These are phyloP conservation scores for Oligia latruncula DNA, from an alignment of 2,888 invertebrate species.

Conservation along the genomic window DNA sequence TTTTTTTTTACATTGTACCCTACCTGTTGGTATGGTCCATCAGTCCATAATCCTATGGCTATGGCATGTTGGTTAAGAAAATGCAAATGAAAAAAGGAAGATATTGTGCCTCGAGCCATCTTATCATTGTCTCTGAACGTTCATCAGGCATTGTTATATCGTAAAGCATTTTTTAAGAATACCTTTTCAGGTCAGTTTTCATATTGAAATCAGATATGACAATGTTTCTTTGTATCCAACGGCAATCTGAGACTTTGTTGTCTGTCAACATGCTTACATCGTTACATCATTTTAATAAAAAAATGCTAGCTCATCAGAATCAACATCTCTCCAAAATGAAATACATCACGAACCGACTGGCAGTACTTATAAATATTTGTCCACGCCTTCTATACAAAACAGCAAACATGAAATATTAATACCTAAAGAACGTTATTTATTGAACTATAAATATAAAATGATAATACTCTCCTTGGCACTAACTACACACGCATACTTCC, in stretches of 20 bases:
- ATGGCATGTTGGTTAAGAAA: conserved; percentile 15
- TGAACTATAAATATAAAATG: conserved; percentile 54
- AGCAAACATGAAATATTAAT: conserved; percentile 31
- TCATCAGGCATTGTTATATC: conserved; percentile 21
- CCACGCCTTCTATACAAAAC: conserved; percentile 22
- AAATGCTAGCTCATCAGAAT: neutral
- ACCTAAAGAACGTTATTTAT: conserved; percentile 40
- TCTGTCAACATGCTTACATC: neutral
- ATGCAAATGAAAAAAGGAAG: conserved; percentile 22
- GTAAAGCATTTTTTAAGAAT: conserved; percentile 19
- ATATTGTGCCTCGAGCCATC: conserved; percentile 31
- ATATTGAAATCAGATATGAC: neutral
- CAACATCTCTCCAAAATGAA: conserved; percentile 15
- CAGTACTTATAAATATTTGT: conserved; percentile 26
- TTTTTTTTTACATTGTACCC: conserved; percentile 6
- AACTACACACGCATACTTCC: conserved; percentile 56
- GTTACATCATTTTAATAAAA: neutral
- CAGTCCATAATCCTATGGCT: neutral
- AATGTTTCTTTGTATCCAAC: neutral
- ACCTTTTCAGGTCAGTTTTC: conserved; percentile 2
- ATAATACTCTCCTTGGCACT: conserved; percentile 55
- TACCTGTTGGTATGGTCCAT: conserved; percentile 1
- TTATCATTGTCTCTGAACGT: conserved; percentile 18
- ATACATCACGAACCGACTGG: conserved; percentile 9
- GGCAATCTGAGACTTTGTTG: neutral